phyloP scores from a whole-genome alignment of 2,797 vertebrate species.

The Bufotes viridis region DNA sequence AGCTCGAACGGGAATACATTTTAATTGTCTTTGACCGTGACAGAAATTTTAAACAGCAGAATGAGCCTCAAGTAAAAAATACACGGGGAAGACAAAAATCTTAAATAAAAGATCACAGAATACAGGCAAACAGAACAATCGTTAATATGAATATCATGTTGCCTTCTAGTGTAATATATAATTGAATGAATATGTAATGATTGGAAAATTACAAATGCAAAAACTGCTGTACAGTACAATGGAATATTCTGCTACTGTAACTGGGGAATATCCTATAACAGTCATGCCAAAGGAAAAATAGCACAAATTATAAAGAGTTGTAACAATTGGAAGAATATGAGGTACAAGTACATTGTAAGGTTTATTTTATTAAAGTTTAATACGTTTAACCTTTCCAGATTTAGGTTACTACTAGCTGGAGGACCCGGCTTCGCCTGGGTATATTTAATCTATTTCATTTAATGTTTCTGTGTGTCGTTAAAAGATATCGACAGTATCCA shows the following conservation, averaged over 20 bases:
- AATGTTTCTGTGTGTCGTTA: too few species aligned
- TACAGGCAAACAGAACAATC: conserved; percentile 45
- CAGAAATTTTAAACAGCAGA: conserved; percentile 46
- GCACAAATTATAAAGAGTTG: neutral
- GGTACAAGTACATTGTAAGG: neutral
- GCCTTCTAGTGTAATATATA: conserved; percentile 41
- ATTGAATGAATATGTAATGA: conserved; percentile 33
- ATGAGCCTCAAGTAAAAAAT: conserved; percentile 52
- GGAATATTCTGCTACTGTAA: conserved; percentile 1
- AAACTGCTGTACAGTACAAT: conserved; percentile 8
- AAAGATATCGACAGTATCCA: too few species aligned
- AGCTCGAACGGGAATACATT: conserved; percentile 22
- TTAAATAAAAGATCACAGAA: conserved; percentile 61
- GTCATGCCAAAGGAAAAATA: neutral
- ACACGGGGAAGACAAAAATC: conserved; percentile 30
- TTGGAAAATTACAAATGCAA: conserved; percentile 13
- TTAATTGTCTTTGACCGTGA: conserved; percentile 39
- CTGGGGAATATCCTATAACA: conserved; percentile 1
- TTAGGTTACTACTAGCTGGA: too few species aligned
- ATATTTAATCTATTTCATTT: too few species aligned
- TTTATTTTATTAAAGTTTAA: neutral
- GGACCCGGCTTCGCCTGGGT: too few species aligned
- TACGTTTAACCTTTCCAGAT: neutral
- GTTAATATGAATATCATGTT: conserved; percentile 46
- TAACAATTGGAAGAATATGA: neutral